phyloP scores from a whole-genome alignment of 2,797 vertebrate genomes.

The Phalanger gymnotis region DNA sequence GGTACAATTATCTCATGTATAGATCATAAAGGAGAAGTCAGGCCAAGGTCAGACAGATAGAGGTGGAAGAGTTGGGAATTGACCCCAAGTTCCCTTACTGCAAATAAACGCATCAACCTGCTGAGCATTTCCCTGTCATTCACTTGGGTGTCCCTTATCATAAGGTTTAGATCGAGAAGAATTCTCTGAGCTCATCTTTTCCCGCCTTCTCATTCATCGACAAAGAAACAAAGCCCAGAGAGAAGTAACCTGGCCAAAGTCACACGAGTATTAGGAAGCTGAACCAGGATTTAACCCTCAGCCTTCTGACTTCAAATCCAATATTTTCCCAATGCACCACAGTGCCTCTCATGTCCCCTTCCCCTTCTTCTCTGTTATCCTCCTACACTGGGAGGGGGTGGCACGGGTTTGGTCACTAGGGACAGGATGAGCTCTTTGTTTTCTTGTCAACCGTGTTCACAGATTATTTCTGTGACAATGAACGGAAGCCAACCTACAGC shows the following conservation, averaged over 20 bases:
- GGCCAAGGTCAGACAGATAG: neutral
- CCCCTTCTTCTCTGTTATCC: neutral
- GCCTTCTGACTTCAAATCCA: neutral
- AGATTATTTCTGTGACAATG: neutral
- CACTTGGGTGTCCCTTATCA: neutral
- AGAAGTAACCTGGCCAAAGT: neutral
- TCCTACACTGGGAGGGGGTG: neutral
- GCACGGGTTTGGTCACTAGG: neutral
- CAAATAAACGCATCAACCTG: neutral
- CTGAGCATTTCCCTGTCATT: neutral
- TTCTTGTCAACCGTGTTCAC: neutral
- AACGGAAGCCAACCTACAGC: neutral
- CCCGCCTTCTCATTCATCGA: neutral
- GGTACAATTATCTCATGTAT: neutral
- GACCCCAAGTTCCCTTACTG: neutral
- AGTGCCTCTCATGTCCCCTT: neutral
- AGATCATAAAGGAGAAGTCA: neutral
- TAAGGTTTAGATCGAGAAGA: neutral
- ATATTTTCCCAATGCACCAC: neutral
- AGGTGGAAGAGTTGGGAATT: neutral
- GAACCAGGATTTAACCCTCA: neutral
- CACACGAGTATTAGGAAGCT: neutral
- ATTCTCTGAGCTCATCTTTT: neutral
- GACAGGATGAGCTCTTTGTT: neutral
- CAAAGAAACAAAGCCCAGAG: constrained; percentile 5